Base-by-base conservation (phyloP, 2,888 invertebrate genomes). In the Ephialtes manifestator region DNA sequence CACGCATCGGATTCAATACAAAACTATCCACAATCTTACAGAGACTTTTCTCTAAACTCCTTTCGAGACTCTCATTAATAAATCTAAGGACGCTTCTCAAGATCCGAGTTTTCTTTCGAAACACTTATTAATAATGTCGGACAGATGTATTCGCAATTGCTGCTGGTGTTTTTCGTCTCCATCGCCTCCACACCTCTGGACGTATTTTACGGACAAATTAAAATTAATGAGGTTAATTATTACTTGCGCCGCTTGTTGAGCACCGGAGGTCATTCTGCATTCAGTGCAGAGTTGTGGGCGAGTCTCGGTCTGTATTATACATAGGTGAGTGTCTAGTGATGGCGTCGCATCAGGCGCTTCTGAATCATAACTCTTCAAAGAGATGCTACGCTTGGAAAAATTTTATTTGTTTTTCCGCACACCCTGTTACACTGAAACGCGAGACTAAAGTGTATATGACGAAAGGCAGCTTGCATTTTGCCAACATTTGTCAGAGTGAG, bases 221-320 rank as follows among this genome's bases (percentile, higher is more conserved):
- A 87, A 87, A 88, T 88, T 88, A 88, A 87, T 87, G 87, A 88
- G 85, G 58, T 88, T 88, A 87, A 88, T 88, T 87, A 87, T 87
- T 86, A 86, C 86, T 76, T 85, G 86, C 84, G 86, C 86, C 87
- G 87, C 75, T 87, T 79, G 82, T 75, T 87, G 86, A 86, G 85
- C 83, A 87, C 24, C 71, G 82, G 83, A 86, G 85, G 87, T 86
- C 84, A 87, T 70, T 84, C 65, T 75, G 78, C 48, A 81, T 83
- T 87, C 74, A 65, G 71, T 68, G 67, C 63, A 58, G 68, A 81
- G 48, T 74, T 63, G 75, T 71, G 58, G 39, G 68, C 68, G 28
- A 72, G 39, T 24, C 15, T 24, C 24, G 4, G 24, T 4, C 15
- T 53, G 20, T 20, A 24, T 39, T 43, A 53, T 13, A 31, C 43